Conservation (phyloP, 2,113 vertebrate species). For the Cheirogaleus medius region DNA sequence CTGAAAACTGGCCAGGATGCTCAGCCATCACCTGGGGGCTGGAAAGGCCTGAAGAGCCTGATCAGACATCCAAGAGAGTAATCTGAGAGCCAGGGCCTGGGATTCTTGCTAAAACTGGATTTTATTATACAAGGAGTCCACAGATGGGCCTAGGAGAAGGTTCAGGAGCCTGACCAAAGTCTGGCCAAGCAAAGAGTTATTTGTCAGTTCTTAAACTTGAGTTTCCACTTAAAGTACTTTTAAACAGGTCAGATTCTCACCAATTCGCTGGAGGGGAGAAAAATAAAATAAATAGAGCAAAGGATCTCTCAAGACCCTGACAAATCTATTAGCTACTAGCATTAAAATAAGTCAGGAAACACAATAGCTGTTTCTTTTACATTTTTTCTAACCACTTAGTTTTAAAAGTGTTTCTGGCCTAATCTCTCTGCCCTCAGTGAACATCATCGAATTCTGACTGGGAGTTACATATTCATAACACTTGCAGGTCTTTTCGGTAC, state of each 20-base stretch:
- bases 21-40: neutral
- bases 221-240: neutral
- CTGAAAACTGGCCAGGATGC: neutral
- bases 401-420: neutral
- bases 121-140: neutral
- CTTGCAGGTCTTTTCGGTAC: neutral
- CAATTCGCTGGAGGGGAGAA: neutral
- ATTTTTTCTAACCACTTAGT: neutral
- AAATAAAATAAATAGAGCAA: neutral
- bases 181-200: neutral
- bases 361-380: neutral
- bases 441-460: neutral
- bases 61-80: neutral
- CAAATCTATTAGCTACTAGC: neutral
- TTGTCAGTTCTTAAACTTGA: neutral
- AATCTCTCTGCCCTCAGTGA: neutral
- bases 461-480: neutral
- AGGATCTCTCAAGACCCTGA: neutral
- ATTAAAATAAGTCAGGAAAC: slow-evolving; percentile 50
- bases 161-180: neutral
- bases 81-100: neutral
- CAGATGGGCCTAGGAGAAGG: neutral
- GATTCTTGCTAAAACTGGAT: neutral
- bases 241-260: neutral
- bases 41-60: no score